These are phyloP conservation scores for Bombylius major DNA, from an alignment of 2,888 invertebrate genomes.

Conservation along the genomic window DNA sequence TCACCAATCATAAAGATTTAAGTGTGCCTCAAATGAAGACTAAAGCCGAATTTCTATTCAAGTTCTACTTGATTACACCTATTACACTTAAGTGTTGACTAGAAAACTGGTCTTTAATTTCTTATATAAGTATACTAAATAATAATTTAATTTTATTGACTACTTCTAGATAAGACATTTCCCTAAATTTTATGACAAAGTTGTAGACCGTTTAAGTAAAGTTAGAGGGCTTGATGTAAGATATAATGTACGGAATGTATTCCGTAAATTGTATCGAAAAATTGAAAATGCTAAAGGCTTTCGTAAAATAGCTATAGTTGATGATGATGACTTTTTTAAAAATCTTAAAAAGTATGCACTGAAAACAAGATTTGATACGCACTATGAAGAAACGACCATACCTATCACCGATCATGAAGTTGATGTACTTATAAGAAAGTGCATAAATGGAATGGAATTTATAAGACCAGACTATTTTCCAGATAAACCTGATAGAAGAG, in stretches of 20 bases:
- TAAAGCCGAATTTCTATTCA: too few relatives aligned
- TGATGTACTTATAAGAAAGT: conserved; percentile 8
- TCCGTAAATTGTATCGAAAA: conserved; percentile 14
- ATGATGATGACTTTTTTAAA: conserved; percentile 8
- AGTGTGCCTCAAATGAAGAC: too few relatives aligned
- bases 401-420: conserved; percentile 7
- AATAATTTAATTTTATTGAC: not conserved
- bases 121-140: not conserved
- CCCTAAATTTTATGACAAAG: conserved; percentile 10
- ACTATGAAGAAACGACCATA: conserved; percentile 9
- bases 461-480: conserved; percentile 6
- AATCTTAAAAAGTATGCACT: conserved; percentile 4
- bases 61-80: too few relatives aligned
- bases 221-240: conserved; percentile 1
- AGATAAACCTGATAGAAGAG: not conserved
- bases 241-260: conserved; percentile 6
- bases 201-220: not conserved
- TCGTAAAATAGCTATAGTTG: conserved; percentile 6
- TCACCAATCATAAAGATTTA: too few relatives aligned
- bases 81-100: too few relatives aligned
- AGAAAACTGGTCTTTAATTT: too few relatives aligned
- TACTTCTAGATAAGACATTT: conserved; percentile 12
- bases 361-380: conserved; percentile 5
- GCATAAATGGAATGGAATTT: conserved; percentile 9
- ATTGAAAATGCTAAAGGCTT: conserved; percentile 13